phyloP scores from a whole-genome alignment of 1,140 invertebrate genomes.

The Cecropterus lyciades region DNA sequence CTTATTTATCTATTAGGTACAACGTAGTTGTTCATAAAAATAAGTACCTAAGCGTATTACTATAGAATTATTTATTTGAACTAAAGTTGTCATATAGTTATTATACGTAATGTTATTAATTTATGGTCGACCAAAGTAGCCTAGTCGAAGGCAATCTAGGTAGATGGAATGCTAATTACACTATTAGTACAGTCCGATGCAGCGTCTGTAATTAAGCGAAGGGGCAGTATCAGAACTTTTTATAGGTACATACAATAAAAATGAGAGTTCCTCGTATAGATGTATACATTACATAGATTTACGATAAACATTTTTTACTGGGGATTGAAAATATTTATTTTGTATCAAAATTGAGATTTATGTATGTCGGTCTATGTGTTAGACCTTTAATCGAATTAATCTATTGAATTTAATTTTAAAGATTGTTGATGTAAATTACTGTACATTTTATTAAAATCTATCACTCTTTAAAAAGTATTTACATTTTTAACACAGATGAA shows the following conservation, averaged over 20 bases:
- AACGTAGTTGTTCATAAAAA: not conserved
- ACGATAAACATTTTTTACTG: too few relatives aligned
- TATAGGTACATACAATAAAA: not conserved
- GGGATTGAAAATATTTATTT: too few relatives aligned
- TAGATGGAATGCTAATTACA: conserved; percentile 43
- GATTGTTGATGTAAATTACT: too few relatives aligned
- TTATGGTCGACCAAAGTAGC: conserved; percentile 19
- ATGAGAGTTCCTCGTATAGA: too few relatives aligned
- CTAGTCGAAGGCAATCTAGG: conserved; percentile 39
- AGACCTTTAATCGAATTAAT: too few relatives aligned
- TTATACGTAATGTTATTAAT: conserved; percentile 2
- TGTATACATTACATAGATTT: too few relatives aligned
- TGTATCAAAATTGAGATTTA: too few relatives aligned
- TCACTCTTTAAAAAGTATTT: too few relatives aligned
- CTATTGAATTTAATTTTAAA: too few relatives aligned
- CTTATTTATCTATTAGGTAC: not conserved
- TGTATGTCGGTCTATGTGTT: too few relatives aligned
- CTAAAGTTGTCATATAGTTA: not conserved
- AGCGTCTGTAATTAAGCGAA: conserved; percentile 2
- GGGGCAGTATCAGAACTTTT: not conserved
- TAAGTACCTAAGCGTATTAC: not conserved
- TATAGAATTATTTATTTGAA: not conserved
- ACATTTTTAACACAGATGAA: too few relatives aligned
- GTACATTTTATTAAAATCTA: too few relatives aligned
- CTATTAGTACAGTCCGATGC: conserved; percentile 27